Base-by-base conservation (phyloP, 30 jellyfish, hydroid and myxozoan species). In the Aurelia aurita region DNA sequence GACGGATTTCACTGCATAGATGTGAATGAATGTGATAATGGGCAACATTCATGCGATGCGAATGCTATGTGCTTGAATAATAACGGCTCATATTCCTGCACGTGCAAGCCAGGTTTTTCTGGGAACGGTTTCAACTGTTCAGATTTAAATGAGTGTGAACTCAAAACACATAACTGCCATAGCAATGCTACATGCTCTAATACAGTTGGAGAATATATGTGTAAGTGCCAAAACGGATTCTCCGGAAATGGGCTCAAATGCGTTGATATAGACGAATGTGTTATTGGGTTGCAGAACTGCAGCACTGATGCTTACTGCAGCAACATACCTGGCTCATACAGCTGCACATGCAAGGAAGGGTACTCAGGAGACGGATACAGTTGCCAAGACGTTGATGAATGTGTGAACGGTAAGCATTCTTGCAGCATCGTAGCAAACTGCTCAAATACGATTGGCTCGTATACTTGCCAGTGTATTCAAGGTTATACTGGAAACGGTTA, bases 341-440 rank as follows among this genome's bases (percentile, higher is more conserved):
- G 19, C 46, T 92, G 98, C 81, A 66, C 96, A 8, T 92, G 98
- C 54, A 47, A 47, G 3, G 55, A 35, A 0, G 98, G 98, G 44
- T 92, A 72, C 77, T 44, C 55, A 22, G 98, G 98, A 23, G 53
- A 87, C 51, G 98, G 98, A 26, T 15, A 29, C 25, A 11, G 5
- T 26, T 92, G 98, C 74, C n/a, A 10, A 16, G 98, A 87, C 82
- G 23, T 91, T 14, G 70, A 91, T 77, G 97, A 91, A 61, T 91
- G 97, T 66, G 19, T 15, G 8, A 19, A 27, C 10, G 86, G 77
- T 45, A 29, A 68, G 10, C 82, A 90, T 66, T 53, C 31, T 26
- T 91, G 97, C 66, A 75, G 68, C 72, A 18, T 18, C 61, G 54
- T 58, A 13, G 93, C 89, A 9, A 21, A 25, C 22, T 91, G 97